Percentiles rank a stretch among this genome's conserved stretches.
phyloP scores from a whole-genome alignment of 2,113 vertebrate species.

The Dasyurus viverrinus region DNA sequence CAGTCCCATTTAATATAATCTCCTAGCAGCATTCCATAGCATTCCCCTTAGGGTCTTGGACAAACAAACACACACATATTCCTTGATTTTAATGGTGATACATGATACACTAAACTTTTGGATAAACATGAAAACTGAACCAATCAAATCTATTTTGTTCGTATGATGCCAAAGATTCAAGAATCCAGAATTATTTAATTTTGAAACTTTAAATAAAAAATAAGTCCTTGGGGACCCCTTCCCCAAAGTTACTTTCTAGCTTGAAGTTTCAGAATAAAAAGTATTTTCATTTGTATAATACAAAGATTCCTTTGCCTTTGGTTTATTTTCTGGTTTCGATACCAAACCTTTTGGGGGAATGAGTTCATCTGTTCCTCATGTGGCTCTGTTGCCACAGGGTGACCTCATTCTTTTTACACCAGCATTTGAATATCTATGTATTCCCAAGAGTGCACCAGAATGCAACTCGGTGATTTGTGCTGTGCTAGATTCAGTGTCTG shows the following conservation, averaged over 20 bases:
- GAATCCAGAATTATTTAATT: not conserved
- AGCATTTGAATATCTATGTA: not conserved
- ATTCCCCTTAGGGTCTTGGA: not conserved
- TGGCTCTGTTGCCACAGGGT: not conserved
- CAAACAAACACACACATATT: not conserved
- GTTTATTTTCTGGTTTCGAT: not conserved
- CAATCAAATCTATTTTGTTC: not conserved
- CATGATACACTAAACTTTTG: not conserved
- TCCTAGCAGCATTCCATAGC: not conserved
- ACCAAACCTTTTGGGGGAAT: not conserved
- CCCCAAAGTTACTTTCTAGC: not conserved
- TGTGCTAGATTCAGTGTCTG: not conserved
- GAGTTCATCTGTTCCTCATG: not conserved
- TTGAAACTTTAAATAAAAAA: not conserved
- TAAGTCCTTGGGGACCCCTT: not conserved
- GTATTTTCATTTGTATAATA: not conserved
- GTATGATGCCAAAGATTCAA: not conserved
- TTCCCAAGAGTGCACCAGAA: not conserved
- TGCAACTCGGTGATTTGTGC: not conserved
- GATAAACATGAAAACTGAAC: not conserved
- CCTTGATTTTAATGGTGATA: not conserved
- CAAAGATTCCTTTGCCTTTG: not conserved
- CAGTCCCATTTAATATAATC: too few species aligned
- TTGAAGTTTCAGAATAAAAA: not conserved
- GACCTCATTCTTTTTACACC: not conserved